Conservation (phyloP, 2,888 invertebrate genomes). For the Drosophila mettleri region DNA sequence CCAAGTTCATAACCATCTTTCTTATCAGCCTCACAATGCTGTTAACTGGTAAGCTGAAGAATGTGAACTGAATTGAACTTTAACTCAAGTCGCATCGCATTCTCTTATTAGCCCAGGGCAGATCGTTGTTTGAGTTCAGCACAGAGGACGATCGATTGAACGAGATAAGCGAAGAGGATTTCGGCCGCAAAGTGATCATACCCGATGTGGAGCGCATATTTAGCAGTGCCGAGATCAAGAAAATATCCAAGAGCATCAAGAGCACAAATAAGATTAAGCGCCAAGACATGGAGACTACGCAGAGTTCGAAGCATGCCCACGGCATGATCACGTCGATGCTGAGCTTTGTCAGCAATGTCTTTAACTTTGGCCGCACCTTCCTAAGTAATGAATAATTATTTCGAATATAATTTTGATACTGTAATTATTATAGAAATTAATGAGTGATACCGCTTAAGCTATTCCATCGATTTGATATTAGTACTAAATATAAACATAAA, state of each 20-base stretch:
- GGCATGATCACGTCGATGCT: constrained; percentile 70
- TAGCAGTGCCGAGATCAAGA: constrained; percentile 54
- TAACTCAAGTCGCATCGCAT: neutral
- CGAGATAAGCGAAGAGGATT: constrained; percentile 51
- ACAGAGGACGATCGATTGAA: constrained; percentile 62
- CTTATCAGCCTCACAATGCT: constrained; percentile 45
- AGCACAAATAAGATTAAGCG: constrained; percentile 27
- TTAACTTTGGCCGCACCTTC: constrained; percentile 57
- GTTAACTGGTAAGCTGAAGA: constrained; percentile 37
- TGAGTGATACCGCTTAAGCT: neutral
- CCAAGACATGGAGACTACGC: constrained; percentile 23
- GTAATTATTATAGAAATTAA: neutral
- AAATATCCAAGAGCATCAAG: neutral
- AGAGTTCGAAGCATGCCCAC: constrained; percentile 71
- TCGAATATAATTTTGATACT: neutral
- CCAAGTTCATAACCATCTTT: constrained; percentile 36
- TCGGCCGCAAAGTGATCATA: constrained; percentile 37
- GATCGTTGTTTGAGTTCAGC: constrained; percentile 32
- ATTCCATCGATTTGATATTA: neutral
- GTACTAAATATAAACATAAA: neutral
- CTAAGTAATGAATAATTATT: constrained; percentile 42
- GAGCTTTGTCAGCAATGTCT: constrained; percentile 54
- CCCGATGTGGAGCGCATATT: constrained; percentile 59
- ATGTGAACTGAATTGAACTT: neutral
- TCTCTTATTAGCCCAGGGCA: constrained; percentile 28